Evolutionary conservation across 2,797 vertebrate species (phyloP).

Genomic region (Spinus olivaceus): DNA sequence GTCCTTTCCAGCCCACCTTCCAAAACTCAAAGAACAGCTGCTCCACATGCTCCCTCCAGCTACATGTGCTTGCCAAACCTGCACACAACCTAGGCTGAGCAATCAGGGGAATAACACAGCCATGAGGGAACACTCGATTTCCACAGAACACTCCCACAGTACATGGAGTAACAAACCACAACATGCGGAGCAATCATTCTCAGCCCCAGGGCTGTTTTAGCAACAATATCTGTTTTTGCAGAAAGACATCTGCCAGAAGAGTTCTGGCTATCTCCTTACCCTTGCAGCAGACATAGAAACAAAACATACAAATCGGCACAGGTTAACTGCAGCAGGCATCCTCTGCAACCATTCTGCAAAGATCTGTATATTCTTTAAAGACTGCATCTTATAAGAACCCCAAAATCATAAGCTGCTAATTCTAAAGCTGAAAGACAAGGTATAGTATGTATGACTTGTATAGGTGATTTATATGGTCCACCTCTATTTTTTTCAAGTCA

Average conservation of each 20-base stretch:
- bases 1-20: neutral
- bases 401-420: neutral
- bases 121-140: neutral
- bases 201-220: neutral
- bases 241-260: neutral
- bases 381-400: neutral
- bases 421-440: neutral
- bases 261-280: neutral
- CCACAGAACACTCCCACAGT: fast-evolving
- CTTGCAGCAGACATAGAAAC: neutral
- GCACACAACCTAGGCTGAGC: neutral
- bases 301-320: neutral
- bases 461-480: neutral
- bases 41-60: neutral
- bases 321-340: neutral
- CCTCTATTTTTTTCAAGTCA: neutral
- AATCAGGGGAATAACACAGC: neutral
- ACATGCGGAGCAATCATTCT: neutral
- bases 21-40: neutral
- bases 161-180: neutral
- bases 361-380: neutral
- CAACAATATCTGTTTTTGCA: neutral
- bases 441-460: neutral
- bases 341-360: neutral
- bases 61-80: neutral